Evolutionary conservation across 2,113 vertebrate genomes (phyloP).

Genomic region (Megaleporinus macrocephalus): DNA sequence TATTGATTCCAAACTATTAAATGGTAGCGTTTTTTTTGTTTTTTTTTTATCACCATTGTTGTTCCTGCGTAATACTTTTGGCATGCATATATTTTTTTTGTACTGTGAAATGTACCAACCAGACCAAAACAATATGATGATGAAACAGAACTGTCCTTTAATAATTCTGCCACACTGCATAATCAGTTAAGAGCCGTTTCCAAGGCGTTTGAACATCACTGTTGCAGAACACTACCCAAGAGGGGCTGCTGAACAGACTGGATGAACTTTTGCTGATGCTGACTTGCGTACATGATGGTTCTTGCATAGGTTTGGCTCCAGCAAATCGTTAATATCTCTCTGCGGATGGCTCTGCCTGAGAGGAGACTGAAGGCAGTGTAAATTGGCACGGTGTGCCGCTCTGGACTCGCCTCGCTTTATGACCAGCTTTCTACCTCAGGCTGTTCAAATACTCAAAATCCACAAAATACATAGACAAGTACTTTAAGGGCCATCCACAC

Average conservation of each 20-base stretch:
- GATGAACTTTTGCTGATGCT: conserved; percentile 21
- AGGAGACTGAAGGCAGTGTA: conserved; percentile 42
- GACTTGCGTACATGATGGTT: conserved; percentile 37
- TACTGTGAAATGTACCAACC: background rate
- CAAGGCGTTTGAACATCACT: background rate
- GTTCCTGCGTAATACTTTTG: background rate
- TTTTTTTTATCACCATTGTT: too few relatives aligned
- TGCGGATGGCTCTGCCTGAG: conserved; percentile 29
- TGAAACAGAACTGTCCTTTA: background rate
- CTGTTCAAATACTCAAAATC: background rate
- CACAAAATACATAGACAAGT: background rate
- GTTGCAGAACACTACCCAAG: background rate
- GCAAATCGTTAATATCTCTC: conserved; percentile 28
- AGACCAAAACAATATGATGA: background rate
- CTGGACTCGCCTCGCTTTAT: background rate
- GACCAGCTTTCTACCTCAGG: background rate
- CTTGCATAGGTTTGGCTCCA: conserved; percentile 58
- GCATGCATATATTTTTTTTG: background rate
- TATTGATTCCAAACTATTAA: too few relatives aligned
- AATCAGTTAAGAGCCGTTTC: background rate
- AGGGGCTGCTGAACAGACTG: background rate
- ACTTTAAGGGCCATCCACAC: background rate
- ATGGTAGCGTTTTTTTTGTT: too few relatives aligned
- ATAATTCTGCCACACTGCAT: background rate
- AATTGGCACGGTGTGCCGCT: conserved; percentile 20